Percentiles rank a stretch among this genome's conserved stretches.
These are phyloP conservation scores for Holacanthus passer DNA, from an alignment of 2,113 vertebrate genomes.

Conservation along the genomic window DNA sequence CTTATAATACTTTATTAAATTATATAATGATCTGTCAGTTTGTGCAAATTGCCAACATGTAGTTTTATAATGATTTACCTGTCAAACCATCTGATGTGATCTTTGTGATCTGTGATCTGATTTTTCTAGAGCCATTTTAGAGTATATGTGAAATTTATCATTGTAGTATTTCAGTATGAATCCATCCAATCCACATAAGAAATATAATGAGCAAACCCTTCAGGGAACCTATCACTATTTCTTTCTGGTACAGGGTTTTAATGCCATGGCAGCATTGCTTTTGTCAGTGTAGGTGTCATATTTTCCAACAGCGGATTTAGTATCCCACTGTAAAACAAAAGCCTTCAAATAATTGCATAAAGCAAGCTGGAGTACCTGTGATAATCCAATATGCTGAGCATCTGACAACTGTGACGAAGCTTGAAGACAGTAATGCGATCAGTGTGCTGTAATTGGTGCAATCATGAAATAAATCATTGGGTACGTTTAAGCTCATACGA, in stretches of 20 bases:
- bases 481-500: not conserved
- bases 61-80: not conserved
- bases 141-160: slow-evolving; percentile 6
- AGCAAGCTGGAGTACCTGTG: slow-evolving; percentile 40
- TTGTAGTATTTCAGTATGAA: slow-evolving; percentile 13
- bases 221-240: slow-evolving; percentile 13
- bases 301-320: slow-evolving; percentile 24
- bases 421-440: slow-evolving; percentile 42
- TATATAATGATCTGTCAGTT: not conserved
- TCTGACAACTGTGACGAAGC: slow-evolving; percentile 30
- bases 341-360: slow-evolving; percentile 43
- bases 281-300: not conserved
- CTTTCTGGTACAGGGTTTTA: slow-evolving; percentile 1
- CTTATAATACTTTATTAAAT: not conserved
- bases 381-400: slow-evolving; percentile 45
- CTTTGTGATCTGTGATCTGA: too few species aligned
- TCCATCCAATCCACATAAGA: slow-evolving; percentile 17
- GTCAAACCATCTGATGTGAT: not conserved
- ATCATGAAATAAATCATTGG: slow-evolving; percentile 31
- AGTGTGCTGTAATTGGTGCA: slow-evolving; percentile 17
- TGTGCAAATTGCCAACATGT: not conserved
- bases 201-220: slow-evolving; percentile 18
- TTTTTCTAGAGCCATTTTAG: not conserved
- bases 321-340: slow-evolving; percentile 36
- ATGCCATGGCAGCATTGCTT: not conserved